Evolutionary conservation across 2,797 vertebrate genomes (phyloP).

Genomic region (Karalla daura): DNA sequence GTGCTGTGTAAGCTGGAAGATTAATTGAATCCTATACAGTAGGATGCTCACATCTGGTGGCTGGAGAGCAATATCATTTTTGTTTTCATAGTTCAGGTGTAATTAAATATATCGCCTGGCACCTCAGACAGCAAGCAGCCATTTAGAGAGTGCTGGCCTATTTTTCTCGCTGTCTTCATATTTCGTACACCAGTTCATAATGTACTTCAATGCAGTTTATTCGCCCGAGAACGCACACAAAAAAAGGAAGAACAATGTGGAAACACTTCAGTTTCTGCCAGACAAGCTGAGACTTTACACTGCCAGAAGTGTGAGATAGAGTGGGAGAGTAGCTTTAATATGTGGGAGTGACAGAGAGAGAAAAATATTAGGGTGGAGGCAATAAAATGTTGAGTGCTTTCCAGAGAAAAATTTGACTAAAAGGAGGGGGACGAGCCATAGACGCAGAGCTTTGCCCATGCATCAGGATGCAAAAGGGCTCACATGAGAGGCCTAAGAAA

Average conservation of each 20-base stretch:
- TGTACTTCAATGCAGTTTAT: not conserved
- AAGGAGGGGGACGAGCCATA: conserved; percentile 40
- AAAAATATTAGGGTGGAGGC: conserved; percentile 18
- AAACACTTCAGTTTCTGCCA: conserved; percentile 44
- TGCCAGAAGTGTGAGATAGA: conserved; percentile 50
- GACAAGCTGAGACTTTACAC: conserved; percentile 53
- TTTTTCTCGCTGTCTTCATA: conserved; percentile 10
- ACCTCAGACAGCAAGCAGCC: not conserved
- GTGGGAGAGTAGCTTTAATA: conserved; percentile 30
- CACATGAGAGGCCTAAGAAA: conserved; percentile 20
- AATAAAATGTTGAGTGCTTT: conserved; percentile 27
- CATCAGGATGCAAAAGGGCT: conserved; percentile 11
- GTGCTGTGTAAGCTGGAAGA: not conserved
- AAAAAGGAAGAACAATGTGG: conserved; percentile 29
- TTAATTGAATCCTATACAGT: conserved; percentile 6
- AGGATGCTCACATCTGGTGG: not conserved
- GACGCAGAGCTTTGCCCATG: conserved; percentile 4
- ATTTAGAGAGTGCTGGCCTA: not conserved
- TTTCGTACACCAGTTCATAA: not conserved
- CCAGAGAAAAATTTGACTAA: not conserved
- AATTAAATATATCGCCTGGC: not conserved
- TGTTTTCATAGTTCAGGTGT: not conserved
- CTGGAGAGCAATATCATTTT: not conserved
- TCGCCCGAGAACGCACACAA: not conserved
- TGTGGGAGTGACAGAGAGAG: conserved; percentile 37